Base-by-base conservation (phyloP, 2,113 vertebrate species). In the Perca fluviatilis region DNA sequence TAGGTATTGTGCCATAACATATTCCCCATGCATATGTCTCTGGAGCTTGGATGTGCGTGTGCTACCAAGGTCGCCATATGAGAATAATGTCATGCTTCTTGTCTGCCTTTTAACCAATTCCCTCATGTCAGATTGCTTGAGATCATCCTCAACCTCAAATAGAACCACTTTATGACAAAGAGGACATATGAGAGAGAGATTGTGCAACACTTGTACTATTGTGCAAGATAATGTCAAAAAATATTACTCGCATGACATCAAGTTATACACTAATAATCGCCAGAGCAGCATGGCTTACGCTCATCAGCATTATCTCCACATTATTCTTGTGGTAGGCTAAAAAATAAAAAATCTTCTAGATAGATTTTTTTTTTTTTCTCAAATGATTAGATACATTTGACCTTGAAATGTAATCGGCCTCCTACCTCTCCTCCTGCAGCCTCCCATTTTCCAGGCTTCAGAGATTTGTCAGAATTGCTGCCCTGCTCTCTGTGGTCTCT, bases 321-420 rank as follows among this genome's bases (percentile, higher is more conserved):
- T 71, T 50, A 36, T 5, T 43, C 40, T 43, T 10, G 40, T 40
- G 40, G 40, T 10, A 40, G 40, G 40, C 9, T 40, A 8, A 40
- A 40, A 40, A 40, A 9, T 40, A 1, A 2, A 8, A 40, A 40
- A 40, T 40, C 36, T 10, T 40, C 9, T 2, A 40, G 9, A 40
- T 40, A 40, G 9, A 40, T 10, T 11, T 11, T 43, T 7, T 11
- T 43, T 7, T 84, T 62, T 63, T 30, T 71, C 50, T 49, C 57
- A 23, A 50, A 68, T 82, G 73, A 87, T 91, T 85, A 71, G 78
- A 90, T 70, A 53, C 51, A 82, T 78, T 86, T 80, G 74, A 78
- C 60, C 67, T 80, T 82, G 70, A 80, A 79, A 85, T 82, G 46
- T 73, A 82, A 91, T 87, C 88, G 88, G 78, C 63, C 46, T 18